Percentiles rank a stretch among this genome's conserved stretches.
Conservation (phyloP, 1,140 invertebrate species). For the Pygmarrhopalites habei region DNA sequence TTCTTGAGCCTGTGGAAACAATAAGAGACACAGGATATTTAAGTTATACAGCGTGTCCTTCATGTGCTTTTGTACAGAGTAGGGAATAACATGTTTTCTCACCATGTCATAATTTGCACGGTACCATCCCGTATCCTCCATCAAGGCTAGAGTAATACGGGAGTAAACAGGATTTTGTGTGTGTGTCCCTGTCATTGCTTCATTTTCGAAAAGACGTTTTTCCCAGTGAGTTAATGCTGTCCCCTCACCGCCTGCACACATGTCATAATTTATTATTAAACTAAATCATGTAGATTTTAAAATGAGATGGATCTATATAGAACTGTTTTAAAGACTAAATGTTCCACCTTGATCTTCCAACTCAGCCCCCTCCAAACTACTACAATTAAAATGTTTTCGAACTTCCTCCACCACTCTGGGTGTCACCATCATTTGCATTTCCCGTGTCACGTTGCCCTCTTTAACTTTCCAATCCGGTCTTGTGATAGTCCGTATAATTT, state of each 20-base stretch:
- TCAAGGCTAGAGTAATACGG: slow-evolving; percentile 85
- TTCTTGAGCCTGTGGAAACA: slow-evolving; percentile 59
- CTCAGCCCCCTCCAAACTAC: slow-evolving; percentile 86
- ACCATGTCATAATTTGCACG: slow-evolving; percentile 78
- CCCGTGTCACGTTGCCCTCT: slow-evolving; percentile 62
- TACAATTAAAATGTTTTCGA: slow-evolving; percentile 83
- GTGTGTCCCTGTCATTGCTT: slow-evolving; percentile 99
- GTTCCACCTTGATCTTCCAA: slow-evolving; percentile 96
- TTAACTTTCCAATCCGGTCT: slow-evolving; percentile 77
- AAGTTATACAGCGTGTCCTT: too few relatives aligned
- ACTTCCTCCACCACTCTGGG: slow-evolving; percentile 80
- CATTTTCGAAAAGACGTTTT: slow-evolving; percentile 96
- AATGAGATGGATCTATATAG: too few relatives aligned
- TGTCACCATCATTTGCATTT: slow-evolving; percentile 86
- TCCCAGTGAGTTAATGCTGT: slow-evolving; percentile 98
- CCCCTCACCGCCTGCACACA: too few relatives aligned
- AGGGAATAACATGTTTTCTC: too few relatives aligned
- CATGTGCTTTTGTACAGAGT: too few relatives aligned
- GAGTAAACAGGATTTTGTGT: slow-evolving; percentile 98
- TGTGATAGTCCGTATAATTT: slow-evolving; percentile 71
- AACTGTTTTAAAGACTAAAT: too few relatives aligned
- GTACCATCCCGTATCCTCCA: slow-evolving; percentile 98
- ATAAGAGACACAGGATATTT: too few relatives aligned
- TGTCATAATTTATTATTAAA: too few relatives aligned
- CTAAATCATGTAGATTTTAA: too few relatives aligned